These are phyloP conservation scores for Drosophila niveifrons DNA, from an alignment of 2,888 invertebrate genomes.

Conservation along the genomic window DNA sequence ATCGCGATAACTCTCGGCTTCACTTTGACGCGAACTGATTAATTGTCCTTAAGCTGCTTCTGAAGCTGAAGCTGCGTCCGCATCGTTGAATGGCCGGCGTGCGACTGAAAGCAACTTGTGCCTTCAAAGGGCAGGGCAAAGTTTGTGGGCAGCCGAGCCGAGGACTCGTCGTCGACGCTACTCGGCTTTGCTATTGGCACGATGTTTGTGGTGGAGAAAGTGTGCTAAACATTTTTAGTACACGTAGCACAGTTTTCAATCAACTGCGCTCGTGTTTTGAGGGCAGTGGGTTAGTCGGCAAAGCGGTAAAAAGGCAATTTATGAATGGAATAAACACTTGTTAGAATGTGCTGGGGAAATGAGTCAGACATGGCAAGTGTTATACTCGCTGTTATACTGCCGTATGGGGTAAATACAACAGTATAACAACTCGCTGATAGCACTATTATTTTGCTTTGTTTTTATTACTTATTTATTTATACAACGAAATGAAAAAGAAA, in stretches of 20 bases:
- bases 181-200: slow-evolving; percentile 1
- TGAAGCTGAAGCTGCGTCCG: slow-evolving; percentile 59
- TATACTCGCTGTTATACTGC: slow-evolving; percentile 26
- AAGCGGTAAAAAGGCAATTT: slow-evolving; percentile 53
- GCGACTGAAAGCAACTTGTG: slow-evolving; percentile 62
- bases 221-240: slow-evolving; percentile 60
- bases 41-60: slow-evolving; percentile 21
- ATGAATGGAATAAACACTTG: slow-evolving; percentile 82
- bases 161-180: not conserved
- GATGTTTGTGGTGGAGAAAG: slow-evolving; percentile 15
- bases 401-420: too few species aligned
- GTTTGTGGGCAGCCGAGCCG: slow-evolving; percentile 23
- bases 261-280: slow-evolving; percentile 8
- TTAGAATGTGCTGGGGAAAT: slow-evolving; percentile 64
- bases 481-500: not conserved
- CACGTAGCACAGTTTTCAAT: slow-evolving; percentile 42
- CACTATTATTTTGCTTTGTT: not conserved
- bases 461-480: not conserved
- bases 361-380: slow-evolving; percentile 10
- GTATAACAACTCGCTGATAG: too few species aligned
- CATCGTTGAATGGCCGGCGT: slow-evolving; percentile 75
- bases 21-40: slow-evolving; percentile 24
- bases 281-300: slow-evolving; percentile 55
- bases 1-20: slow-evolving; percentile 27
- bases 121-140: slow-evolving; percentile 1